Base-by-base conservation (phyloP, 2,797 vertebrate genomes). In the Danio kyathit region DNA sequence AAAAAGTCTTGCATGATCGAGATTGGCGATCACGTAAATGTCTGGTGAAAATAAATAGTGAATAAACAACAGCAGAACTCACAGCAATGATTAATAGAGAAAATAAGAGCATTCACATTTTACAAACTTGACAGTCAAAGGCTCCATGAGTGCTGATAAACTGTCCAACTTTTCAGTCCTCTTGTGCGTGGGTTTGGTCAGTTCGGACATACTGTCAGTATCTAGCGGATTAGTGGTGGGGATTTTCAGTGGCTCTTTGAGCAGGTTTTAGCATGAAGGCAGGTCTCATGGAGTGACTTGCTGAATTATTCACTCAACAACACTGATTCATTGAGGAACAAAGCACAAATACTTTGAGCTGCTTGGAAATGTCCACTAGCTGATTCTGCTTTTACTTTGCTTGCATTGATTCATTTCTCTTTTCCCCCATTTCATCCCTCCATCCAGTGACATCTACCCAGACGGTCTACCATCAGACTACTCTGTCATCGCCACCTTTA, bases 401-500 rank as follows among this genome's bases (percentile, higher is more conserved):
- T 16, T 29, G 59, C n/a, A 75, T 14, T 75, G 14, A 75, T 56
- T 70, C 14, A 41, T 64, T 46, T 77, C 41, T 70, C 14, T 29
- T 64, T 41, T 77, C 46, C 11, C 11, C 48, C 84, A 46, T 84
- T 9, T 49, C 56, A 83, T 72, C 21, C 17, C 12, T 56, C 49
- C 21, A 8, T 86, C 87, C 87, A 94, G 91, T 11, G 89, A 92
- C 41, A 85, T 93, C 76, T 93, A 94, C 83, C 87, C 89, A 79
- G 88, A 93, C 21, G 93, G 92, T 65, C 91, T 96, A 52, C 92
- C 92, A 49, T 89, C 89, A 0, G 56, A 95, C 84, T 94, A 93
- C 87, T 94, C 93, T 0, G 21, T 94, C 86, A 92, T 90, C 6
- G 87, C 86, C 67, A 94, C 91, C 9, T 96, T 95, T 85, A 95